Conservation (phyloP, 2,888 invertebrate genomes). For the Syrphus vitripennis region DNA sequence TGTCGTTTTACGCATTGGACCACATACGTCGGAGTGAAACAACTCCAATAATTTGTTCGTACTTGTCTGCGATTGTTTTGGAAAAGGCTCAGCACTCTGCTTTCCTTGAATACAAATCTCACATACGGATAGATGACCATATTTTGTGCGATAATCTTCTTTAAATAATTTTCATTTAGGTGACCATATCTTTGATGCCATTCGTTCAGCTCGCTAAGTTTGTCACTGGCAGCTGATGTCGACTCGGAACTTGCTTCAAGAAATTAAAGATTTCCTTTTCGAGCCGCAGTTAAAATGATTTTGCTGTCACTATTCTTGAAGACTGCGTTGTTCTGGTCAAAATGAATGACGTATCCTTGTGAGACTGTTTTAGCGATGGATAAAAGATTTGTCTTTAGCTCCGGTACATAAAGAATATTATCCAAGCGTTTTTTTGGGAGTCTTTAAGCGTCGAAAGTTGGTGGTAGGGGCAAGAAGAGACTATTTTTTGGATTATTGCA, state of each 20-base stretch:
- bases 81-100: conserved; percentile 17
- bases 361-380: conserved; percentile 62
- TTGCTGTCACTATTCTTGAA: background rate
- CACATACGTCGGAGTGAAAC: conserved; percentile 9
- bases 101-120: conserved; percentile 37
- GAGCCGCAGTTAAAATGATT: background rate
- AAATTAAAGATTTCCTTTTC: conserved; percentile 14
- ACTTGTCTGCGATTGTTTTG: background rate
- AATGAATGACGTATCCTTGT: conserved; percentile 55
- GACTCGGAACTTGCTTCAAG: background rate
- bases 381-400: conserved; percentile 61
- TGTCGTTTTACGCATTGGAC: conserved; percentile 1
- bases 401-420: conserved; percentile 52
- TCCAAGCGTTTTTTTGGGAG: conserved; percentile 42
- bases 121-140: background rate
- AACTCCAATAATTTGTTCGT: background rate
- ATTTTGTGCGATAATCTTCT: background rate
- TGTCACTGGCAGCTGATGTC: background rate
- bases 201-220: conserved; percentile 4
- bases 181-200: background rate
- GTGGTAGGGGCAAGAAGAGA: too few species aligned
- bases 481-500: too few species aligned
- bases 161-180: background rate
- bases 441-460: too few species aligned
- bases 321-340: conserved; percentile 10